A percentile compares a stretch with the other conserved stretches of the same genome.
These are phyloP conservation scores for Eulemur macaco DNA, from an alignment of 2,113 vertebrate genomes.

Conservation along the genomic window DNA sequence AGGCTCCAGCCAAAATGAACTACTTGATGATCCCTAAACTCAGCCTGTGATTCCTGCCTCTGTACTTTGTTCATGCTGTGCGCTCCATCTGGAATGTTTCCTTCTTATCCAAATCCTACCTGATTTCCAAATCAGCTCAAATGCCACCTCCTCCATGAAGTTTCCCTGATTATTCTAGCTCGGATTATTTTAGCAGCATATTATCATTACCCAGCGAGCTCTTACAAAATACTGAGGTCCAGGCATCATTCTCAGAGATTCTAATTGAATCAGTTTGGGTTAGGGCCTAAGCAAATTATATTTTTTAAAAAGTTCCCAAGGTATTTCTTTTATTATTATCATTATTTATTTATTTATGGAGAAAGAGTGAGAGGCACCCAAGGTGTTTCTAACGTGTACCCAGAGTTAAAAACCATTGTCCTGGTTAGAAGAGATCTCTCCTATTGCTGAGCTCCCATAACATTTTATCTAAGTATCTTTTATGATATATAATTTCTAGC, in stretches of 20 bases:
- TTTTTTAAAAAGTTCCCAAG: neutral
- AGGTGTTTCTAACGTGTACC: neutral
- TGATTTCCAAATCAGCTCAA: slow-evolving; percentile 25
- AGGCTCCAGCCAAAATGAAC: slow-evolving; percentile 35
- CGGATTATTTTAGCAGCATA: neutral
- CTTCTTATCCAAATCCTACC: slow-evolving; percentile 26
- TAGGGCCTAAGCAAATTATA: neutral
- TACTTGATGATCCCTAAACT: neutral
- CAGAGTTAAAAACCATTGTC: neutral
- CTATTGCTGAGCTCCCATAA: neutral
- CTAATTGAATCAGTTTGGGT: neutral
- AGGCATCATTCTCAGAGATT: neutral
- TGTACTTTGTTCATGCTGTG: neutral
- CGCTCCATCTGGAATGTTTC: neutral
- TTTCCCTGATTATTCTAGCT: neutral
- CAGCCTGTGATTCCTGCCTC: slow-evolving; percentile 16
- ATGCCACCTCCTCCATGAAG: slow-evolving; percentile 16
- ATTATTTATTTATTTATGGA: neutral
- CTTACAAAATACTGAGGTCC: neutral
- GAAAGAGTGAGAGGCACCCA: neutral
- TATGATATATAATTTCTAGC: neutral
- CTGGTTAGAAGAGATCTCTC: neutral
- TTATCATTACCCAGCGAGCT: neutral
- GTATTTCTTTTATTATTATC: too few relatives aligned
- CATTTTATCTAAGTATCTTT: slow-evolving; percentile 9